Base-by-base conservation (phyloP, 2,888 invertebrate genomes). In the Axea sp. region DNA sequence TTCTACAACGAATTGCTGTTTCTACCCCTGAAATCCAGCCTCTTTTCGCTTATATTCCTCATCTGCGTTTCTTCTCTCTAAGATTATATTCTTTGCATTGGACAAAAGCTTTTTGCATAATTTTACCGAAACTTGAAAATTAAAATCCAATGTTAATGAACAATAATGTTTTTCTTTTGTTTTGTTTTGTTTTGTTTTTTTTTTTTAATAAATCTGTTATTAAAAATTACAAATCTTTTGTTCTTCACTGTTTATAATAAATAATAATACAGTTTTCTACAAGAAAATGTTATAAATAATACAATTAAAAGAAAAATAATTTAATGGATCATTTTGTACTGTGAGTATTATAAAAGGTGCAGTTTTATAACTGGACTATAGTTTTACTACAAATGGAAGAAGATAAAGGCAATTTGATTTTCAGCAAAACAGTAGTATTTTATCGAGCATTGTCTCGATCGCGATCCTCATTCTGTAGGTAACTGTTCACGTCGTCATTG, bases 401-500 rank as follows among this genome's bases (percentile, higher is more conserved):
- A 57, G 65, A 67, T 67, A 62, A 55, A 62, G 55, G 47, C 73
- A 73, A 73, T 73, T 67, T 53, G 60, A 73, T 71, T 51, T 51
- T 35, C 55, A 45, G 14, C 37, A 45, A 67, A 67, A 67, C 67
- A 67, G 60, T 33, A 39, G 33, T 55, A 49, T 26, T 67, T 60
- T 62, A 49, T 67, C 60, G 62, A 39, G 68, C 49, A 49, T 65
- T 65, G 72, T 28, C 22, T 62, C 55, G 57, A 74, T 59, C 55
- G 67, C 75, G 77, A 73, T 78, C 77, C 74, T 76, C 67, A 55
- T 65, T 75, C 45, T 75, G 74, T 31, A 17, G 39, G 72, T 59
- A 75, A 82, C 82, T 82, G 78, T 83, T 82, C 81, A 78, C 45
- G 45, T 45, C 64, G 43, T 67, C 67, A 71, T 67, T 71, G 67